These are phyloP conservation scores for Stenodera caucasica DNA, from an alignment of 2,888 invertebrate species.

Conservation along the genomic window DNA sequence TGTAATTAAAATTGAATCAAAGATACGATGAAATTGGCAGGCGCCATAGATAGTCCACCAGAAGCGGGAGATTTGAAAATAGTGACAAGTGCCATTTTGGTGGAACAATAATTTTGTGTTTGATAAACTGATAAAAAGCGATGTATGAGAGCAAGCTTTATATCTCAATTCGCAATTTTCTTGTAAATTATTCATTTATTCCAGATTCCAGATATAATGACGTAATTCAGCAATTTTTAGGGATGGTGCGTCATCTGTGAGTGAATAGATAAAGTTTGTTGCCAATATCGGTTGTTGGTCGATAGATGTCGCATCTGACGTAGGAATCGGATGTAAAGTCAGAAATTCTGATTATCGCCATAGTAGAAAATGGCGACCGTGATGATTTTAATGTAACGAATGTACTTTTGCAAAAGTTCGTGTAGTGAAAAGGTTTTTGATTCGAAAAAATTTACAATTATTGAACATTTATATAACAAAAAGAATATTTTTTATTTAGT, in stretches of 20 bases:
- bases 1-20: too few relatives aligned
- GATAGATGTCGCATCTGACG: slow-evolving; percentile 21
- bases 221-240: too few relatives aligned
- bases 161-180: too few relatives aligned
- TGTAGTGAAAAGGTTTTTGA: slow-evolving; percentile 48
- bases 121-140: too few relatives aligned
- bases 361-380: slow-evolving; percentile 76
- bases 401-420: slow-evolving; percentile 57
- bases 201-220: too few relatives aligned
- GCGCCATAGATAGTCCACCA: too few relatives aligned
- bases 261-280: neutral
- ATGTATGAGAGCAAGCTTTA: too few relatives aligned
- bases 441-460: slow-evolving; percentile 32
- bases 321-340: slow-evolving; percentile 40
- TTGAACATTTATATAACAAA: slow-evolving; percentile 23
- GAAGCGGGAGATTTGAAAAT: too few relatives aligned
- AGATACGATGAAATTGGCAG: too few relatives aligned
- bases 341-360: slow-evolving; percentile 60
- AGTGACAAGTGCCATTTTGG: too few relatives aligned
- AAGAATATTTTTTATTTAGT: slow-evolving; percentile 58
- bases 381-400: slow-evolving; percentile 65
- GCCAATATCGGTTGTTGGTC: neutral
- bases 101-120: too few relatives aligned
- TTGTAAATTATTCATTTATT: too few relatives aligned
- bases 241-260: neutral